phyloP scores from a whole-genome alignment of 92 coral and sea anemone species.

The Parazoanthus darwini region DNA sequence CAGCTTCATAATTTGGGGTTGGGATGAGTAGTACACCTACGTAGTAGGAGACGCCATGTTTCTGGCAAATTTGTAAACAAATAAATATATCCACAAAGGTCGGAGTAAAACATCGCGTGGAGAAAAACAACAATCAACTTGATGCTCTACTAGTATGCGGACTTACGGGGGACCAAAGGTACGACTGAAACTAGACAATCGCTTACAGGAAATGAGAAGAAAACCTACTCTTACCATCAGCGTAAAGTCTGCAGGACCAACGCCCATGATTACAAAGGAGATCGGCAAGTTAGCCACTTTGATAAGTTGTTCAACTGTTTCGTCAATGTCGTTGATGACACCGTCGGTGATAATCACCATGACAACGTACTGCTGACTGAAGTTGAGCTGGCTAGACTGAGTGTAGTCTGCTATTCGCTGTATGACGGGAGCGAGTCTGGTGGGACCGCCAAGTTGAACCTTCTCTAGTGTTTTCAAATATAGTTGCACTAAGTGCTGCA shows the following conservation, averaged over 20 bases:
- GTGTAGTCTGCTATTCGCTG: slow-evolving; percentile 81
- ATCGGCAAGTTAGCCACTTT: slow-evolving; percentile 67
- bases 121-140: too few species aligned
- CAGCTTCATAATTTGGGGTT: too few species aligned
- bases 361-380: slow-evolving; percentile 79
- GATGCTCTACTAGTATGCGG: too few species aligned
- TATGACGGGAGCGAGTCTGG: slow-evolving; percentile 91
- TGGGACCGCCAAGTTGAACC: slow-evolving; percentile 87
- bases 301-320: slow-evolving; percentile 52
- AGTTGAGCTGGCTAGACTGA: slow-evolving; percentile 64
- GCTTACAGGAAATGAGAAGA: background rate
- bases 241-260: slow-evolving; percentile 90
- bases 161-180: background rate
- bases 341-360: slow-evolving; percentile 89
- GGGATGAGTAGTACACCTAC: too few species aligned
- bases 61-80: too few species aligned
- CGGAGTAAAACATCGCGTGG: too few species aligned
- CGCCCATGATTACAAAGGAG: slow-evolving; percentile 90
- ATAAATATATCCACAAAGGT: too few species aligned
- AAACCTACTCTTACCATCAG: slow-evolving; percentile 69
- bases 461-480: slow-evolving; percentile 65
- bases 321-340: slow-evolving; percentile 87
- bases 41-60: too few species aligned
- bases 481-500: slow-evolving; percentile 66
- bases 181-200: background rate